A percentile compares a stretch with the other conserved stretches of the same genome.
Conservation (phyloP, 2,113 vertebrate genomes). For the Anas platyrhynchos region DNA sequence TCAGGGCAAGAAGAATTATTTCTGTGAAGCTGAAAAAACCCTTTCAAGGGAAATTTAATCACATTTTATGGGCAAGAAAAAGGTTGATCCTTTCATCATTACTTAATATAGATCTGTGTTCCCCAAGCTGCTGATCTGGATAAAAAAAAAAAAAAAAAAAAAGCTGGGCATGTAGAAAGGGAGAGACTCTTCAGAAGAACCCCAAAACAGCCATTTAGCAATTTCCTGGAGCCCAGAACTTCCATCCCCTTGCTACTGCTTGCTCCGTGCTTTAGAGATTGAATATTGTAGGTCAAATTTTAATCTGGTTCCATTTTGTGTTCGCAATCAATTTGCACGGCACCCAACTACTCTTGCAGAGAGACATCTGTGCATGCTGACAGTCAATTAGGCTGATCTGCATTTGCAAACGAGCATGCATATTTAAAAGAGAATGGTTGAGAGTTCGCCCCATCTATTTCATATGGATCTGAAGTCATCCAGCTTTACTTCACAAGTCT, state of each 20-base stretch:
- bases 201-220: not conserved
- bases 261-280: not conserved
- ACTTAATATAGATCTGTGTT: not conserved
- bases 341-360: not conserved
- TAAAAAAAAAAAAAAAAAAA: not conserved
- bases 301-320: conserved; percentile 22
- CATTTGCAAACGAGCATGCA: not conserved
- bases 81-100: not conserved
- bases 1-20: conserved; percentile 6
- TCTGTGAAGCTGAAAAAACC: not conserved
- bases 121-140: not conserved
- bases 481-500: not conserved
- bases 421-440: not conserved
- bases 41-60: not conserved
- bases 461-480: not conserved
- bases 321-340: not conserved
- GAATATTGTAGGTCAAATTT: conserved; percentile 1
- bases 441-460: not conserved
- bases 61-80: not conserved
- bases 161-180: rapidly evolving
- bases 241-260: not conserved
- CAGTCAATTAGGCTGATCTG: conserved; percentile 51
- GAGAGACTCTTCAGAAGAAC: not conserved
- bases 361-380: conserved; percentile 19
- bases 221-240: not conserved